phyloP scores from a whole-genome alignment of 1,140 invertebrate species.

The Orussus abietinus region DNA sequence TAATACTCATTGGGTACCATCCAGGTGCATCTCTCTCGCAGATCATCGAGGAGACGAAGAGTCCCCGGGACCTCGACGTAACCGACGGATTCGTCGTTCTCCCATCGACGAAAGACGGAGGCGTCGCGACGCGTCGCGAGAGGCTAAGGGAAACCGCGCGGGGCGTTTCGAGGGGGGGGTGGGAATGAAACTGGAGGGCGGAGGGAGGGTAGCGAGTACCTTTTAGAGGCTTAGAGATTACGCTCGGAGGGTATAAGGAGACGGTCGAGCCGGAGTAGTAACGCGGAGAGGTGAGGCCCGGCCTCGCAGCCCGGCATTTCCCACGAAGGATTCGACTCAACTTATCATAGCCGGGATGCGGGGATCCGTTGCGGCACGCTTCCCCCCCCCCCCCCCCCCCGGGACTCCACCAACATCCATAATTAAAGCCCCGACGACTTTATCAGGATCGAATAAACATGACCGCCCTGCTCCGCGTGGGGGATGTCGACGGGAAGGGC shows the following conservation, averaged over 20 bases:
- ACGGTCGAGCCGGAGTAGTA: conserved; percentile 25
- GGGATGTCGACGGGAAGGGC: neutral
- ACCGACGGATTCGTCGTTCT: too few species aligned
- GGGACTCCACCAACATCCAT: conserved; percentile 1
- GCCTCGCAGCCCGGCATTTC: conserved; percentile 42
- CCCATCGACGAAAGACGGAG: too few species aligned
- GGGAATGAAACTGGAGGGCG: conserved; percentile 8
- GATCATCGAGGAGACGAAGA: too few species aligned
- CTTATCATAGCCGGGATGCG: conserved; percentile 42
- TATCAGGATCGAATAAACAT: conserved; percentile 12
- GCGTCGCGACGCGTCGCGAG: neutral
- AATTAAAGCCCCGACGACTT: conserved; percentile 4
- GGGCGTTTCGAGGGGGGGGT: neutral
- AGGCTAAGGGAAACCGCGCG: conserved; percentile 7
- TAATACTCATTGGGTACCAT: too few species aligned
- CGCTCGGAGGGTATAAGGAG: conserved; percentile 27
- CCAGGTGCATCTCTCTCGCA: too few species aligned
- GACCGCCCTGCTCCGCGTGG: too few species aligned
- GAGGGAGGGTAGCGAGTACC: conserved; percentile 33
- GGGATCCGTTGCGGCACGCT: conserved; percentile 35
- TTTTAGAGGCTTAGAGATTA: conserved; percentile 52
- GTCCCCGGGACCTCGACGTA: too few species aligned
- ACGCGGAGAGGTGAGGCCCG: conserved; percentile 42
- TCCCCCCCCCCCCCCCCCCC: conserved; percentile 13
- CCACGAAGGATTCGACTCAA: conserved; percentile 47